These are phyloP conservation scores for Todus mexicanus DNA, from an alignment of 2,797 vertebrate species.

Conservation along the genomic window DNA sequence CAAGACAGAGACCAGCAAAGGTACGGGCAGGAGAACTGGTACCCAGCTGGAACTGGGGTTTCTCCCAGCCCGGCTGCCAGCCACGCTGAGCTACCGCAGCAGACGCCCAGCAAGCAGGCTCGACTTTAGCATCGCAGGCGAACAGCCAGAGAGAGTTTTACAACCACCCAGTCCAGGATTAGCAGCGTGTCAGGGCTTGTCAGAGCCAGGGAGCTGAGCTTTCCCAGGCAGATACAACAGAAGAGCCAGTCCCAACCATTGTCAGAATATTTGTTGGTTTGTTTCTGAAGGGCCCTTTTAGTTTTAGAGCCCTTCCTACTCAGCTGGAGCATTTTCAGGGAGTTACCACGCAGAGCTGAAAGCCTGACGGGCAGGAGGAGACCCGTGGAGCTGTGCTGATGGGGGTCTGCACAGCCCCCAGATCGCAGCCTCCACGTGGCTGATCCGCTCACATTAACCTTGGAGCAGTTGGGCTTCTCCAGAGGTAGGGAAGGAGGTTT, in stretches of 20 bases:
- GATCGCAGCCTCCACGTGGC: background rate
- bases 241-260: background rate
- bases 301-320: background rate
- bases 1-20: background rate
- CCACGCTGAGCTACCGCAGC: background rate
- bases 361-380: background rate
- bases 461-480: background rate
- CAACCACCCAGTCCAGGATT: background rate
- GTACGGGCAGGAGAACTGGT: background rate
- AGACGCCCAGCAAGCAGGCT: background rate
- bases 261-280: background rate
- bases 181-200: slow-evolving; percentile 1
- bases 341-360: background rate
- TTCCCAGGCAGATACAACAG: background rate
- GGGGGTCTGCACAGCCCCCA: background rate
- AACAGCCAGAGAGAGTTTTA: slow-evolving; percentile 32
- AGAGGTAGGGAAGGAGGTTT: background rate
- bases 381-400: background rate
- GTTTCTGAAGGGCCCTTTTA: background rate
- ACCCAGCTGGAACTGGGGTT: background rate
- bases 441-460: background rate
- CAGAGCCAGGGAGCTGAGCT: background rate
- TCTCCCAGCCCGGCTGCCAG: background rate
- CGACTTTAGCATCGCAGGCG: background rate
- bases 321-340: background rate